phyloP scores from a whole-genome alignment of 2,113 vertebrate species.

The Dipodomys stephensi region DNA sequence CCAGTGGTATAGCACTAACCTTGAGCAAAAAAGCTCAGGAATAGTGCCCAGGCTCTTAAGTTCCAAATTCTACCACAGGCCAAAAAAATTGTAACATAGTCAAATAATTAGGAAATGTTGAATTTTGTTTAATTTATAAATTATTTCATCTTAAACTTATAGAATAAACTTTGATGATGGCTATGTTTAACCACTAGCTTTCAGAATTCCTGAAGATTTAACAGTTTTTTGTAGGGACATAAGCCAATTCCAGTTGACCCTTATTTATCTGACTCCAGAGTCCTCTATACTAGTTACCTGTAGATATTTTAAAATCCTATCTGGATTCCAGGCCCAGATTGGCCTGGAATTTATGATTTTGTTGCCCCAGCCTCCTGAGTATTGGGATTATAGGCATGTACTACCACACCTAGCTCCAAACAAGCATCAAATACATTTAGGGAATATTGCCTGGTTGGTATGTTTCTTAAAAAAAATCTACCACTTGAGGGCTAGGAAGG shows the following conservation, averaged over 20 bases:
- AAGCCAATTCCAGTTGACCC: background rate
- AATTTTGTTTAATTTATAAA: background rate
- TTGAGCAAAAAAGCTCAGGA: too few relatives aligned
- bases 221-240: background rate
- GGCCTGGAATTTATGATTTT: background rate
- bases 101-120: background rate
- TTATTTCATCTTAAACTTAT: background rate
- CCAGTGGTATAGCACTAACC: too few relatives aligned
- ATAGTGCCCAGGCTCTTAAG: too few relatives aligned
- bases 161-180: background rate
- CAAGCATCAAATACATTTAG: constrained; percentile 38
- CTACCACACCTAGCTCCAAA: background rate
- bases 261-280: background rate
- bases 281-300: background rate
- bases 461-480: background rate
- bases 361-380: background rate
- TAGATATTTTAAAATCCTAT: background rate
- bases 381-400: background rate
- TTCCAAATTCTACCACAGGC: too few relatives aligned
- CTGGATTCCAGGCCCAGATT: background rate
- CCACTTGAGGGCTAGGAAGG: too few relatives aligned
- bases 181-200: background rate
- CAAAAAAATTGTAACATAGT: too few relatives aligned
- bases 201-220: background rate
- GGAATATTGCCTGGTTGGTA: background rate